Evolutionary conservation across 2,113 vertebrate genomes (phyloP), one percentile per base, ranked within the genome.

Genomic region (Struthidea cinerea): DNA sequence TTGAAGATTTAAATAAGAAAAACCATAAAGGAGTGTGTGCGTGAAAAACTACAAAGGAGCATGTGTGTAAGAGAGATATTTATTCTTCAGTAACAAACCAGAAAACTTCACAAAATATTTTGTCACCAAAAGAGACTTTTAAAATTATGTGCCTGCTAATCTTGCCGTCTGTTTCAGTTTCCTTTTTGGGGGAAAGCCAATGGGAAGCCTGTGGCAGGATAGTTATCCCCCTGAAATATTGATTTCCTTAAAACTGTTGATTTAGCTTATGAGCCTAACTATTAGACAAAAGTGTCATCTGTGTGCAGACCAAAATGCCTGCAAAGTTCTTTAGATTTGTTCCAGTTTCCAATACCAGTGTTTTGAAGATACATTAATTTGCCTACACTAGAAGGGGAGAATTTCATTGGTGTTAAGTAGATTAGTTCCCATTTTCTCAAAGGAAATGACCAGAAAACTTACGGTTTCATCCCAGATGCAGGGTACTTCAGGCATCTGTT

Each of bases 141-240:
- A 22, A 79, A 83, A 60, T 87, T 67, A 88, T 53, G 11, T 33
- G 49, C 32, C 28, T 79, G 30, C 37, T 89, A 87, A 57, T 89
- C 84, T 90, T 82, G 61, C 67, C 80, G 16, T 57, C 70, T 94
- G 44, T 77, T 91, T 82, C 61, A 76, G 78, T 87, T 96, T 90
- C 39, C 61, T 22, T 79, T 93, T 65, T 93, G 89, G 74, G 89
- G 32, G 9, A 91, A 83, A 61, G 63, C 59, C 77, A 91, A 32
- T 55, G 65, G 61, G 50, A 89, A 96, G 49, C n/a, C 70, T 80
- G 55, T 77, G 75, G 65, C 67, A 65, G 59, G 33, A 35, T 28
- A 83, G 78, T 49, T 89, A 53, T 57, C 55, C n/a, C 49, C 49
- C 35, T 76, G 71, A 93, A 94, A 93, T 84, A 87, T 0, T 87